Base-by-base conservation (phyloP, 2,797 vertebrate species). In the Lacerta viridis region DNA sequence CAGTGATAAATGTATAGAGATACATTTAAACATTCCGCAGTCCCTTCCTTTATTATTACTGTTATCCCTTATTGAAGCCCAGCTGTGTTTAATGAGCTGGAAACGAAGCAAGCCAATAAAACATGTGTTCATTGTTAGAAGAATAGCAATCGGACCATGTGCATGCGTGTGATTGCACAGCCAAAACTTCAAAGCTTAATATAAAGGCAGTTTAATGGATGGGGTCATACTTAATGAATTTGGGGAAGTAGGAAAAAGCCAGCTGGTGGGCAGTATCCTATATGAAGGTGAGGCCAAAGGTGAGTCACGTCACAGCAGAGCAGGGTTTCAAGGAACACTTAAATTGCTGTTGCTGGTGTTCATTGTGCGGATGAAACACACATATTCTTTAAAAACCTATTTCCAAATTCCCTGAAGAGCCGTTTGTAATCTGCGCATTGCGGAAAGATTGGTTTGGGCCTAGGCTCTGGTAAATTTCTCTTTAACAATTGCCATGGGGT, bases 81-180 rank as follows among this genome's bases (percentile, higher is more conserved):
- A 95, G 93, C 93, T 96, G 94, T 91, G 89, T 93, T 95, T 95
- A 95, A 95, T 94, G 91, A 94, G 91, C 84, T 94, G 85, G 87
- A 92, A 94, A 93, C 95, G 90, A 94, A 95, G 93, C 87, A 93
- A 93, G 89, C 93, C 94, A 94, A 92, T 94, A 94, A 94, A 95
- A 95, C 92, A 87, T 93, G 71, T 89, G 93, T 92, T 95, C 8
- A 0, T 90, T 87, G 93, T 94, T 95, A 94, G 84, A 72, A 87
- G 83, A 94, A 92, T 95, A 94, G 91, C 91, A 92, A 92, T 91
- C 88, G 84, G 83, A 94, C 92, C 88, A 69, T 36, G 86, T 93
- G 91, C 83, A 84, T 90, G 88, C 92, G 84, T 93, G 80, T 88
- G 92, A 94, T 94, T 95, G 92, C 88, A 90, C 87, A 89, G 89